Percentiles rank a stretch among this genome's conserved stretches.
Evolutionary conservation across 2,113 vertebrate species (phyloP).

Genomic region (Mystacornis crossleyi): DNA sequence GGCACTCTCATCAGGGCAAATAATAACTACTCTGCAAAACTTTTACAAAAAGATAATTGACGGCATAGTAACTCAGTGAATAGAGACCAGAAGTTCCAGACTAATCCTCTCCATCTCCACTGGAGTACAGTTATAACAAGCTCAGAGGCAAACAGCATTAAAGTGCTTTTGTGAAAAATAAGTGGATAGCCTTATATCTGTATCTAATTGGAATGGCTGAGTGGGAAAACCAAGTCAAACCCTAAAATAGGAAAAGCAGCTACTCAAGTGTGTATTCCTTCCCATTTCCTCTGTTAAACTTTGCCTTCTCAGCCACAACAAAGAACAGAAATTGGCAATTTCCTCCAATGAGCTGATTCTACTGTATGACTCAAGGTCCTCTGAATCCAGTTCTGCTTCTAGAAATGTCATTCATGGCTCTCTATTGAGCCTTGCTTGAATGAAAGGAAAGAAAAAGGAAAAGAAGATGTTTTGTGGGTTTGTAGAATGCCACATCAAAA

Average conservation of each 20-base stretch:
- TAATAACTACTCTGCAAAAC: slow-evolving; percentile 7
- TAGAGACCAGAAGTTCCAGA: neutral
- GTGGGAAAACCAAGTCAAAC: neutral
- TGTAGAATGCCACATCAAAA: neutral
- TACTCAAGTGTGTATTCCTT: neutral
- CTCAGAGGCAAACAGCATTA: neutral
- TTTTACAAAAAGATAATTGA: neutral
- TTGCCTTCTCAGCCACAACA: neutral
- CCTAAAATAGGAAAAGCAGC: neutral
- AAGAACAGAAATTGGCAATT: neutral
- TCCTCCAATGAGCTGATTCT: neutral
- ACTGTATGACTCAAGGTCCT: neutral
- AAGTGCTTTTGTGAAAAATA: neutral
- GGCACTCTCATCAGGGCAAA: neutral
- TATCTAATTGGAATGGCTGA: neutral
- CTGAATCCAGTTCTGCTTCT: neutral
- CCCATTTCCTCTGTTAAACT: neutral
- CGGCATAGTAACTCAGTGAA: neutral
- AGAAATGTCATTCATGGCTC: slow-evolving; percentile 10
- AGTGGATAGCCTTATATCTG: rapidly evolving
- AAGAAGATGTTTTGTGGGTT: slow-evolving; percentile 17
- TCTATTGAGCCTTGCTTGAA: neutral
- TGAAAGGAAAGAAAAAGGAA: slow-evolving; percentile 21
- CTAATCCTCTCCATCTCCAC: neutral
- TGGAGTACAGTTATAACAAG: neutral